Evolutionary conservation across 2,888 invertebrate species (phyloP), one percentile per base, ranked within the genome.

Genomic region (Abscondita cerata): DNA sequence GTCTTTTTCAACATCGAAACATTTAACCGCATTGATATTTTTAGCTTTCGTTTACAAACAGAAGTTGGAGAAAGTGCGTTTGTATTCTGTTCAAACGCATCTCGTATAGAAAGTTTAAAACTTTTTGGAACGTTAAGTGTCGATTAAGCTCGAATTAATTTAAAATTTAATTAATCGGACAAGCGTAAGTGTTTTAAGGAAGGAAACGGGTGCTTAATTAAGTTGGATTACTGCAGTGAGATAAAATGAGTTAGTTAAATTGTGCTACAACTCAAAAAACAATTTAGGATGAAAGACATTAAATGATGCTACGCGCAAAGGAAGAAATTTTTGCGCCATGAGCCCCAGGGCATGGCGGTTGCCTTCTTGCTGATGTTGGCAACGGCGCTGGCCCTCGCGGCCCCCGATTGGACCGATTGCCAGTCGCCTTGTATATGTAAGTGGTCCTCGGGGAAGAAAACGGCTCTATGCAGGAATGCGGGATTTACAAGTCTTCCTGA

Each of bases 371-470:
- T 80, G 72, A 73, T 80, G 72, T 71, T 77, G 69, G 75, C 75
- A 74, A 70, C 71, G 67, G 77, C 79, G 65, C 68, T 78, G 74
- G 84, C 83, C 71, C 81, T 83, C 64, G 83, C 84, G 65, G 84
- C 86, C 71, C 87, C 89, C 64, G 94, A 94, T 81, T 94, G 93
- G 93, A 92, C 92, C 53, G 93, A 92, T 81, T 95, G 94, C 81
- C 92, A 93, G 73, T 85, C 88, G 69, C 89, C 91, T 72, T 95
- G 95, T 80, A 88, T 89, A 74, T 95, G 95, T 85, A 95, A 93
- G 83, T 96, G 95, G 95, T 90, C 91, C 41, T 91, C 91, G 64
- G 95, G 95, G 65, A 95, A 95, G 81, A 93, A 93, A 80, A 93
- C 93, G 41, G 95, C 94, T 57, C 85, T 91, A 62, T 96, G 95